Evolutionary conservation across 2,888 invertebrate species (phyloP), one percentile per base, ranked within the genome.

Genomic region (Amphipyra berbera): DNA sequence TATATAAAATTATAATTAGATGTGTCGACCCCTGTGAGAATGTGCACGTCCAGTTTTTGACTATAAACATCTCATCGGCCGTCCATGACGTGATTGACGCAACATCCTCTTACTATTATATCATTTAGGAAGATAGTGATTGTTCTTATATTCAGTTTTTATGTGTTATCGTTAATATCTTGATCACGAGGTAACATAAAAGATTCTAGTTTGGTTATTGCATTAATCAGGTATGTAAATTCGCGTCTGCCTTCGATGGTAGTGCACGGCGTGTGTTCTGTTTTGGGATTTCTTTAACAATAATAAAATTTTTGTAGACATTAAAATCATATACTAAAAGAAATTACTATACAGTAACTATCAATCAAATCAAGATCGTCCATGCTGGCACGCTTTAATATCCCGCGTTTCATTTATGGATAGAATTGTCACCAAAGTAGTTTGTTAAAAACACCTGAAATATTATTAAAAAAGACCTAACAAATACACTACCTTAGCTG

Each of bases 1-100:
- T 90, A 88, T 84, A 84, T 88, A 88, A 90, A 86, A 81, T 82
- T 82, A 85, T 88, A 89, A 89, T 89, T 81, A 86, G 83, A 82
- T 81, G 77, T 79, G 71, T 78, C 78, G 73, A 81, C 67, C 53
- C 61, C 74, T 74, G 79, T 73, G 79, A 45, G 45, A 6, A 50
- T 46, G 7, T 30, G 13, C 73, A 82, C 86, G 81, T 84, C 86
- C 68, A 83, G 79, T 83, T 86, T 79, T 61, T 65, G 8, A 40
- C 42, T 48, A 52, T 56, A 49, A 50, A 57, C 38, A 41, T 61
- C 48, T 54, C 46, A 54, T 53, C 5, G 40, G n/a, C 6, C 21
- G 38, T 13, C 21, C 8, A 8, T 53, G 37, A 52, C 58, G 42
- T 46, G 27, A 38, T 62, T 67, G 41, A 45, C 55, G 62, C 48